phyloP scores from a whole-genome alignment of 2,797 vertebrate genomes.

The Tachyglossus aculeatus region DNA sequence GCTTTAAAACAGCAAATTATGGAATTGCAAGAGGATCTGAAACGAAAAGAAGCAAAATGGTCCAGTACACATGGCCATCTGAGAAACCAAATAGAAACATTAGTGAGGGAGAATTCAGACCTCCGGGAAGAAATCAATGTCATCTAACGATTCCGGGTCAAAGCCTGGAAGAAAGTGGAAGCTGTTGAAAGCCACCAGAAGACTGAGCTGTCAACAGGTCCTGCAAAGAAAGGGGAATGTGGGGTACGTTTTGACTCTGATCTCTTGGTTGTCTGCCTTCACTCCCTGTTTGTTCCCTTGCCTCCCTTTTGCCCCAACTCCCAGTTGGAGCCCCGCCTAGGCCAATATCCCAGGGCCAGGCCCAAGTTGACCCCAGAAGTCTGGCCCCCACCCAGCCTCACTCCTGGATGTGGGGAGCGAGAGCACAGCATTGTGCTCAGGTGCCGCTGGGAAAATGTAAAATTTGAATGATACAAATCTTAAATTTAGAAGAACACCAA shows the following conservation, averaged over 20 bases:
- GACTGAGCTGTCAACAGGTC: conserved; percentile 34
- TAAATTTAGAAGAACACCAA: too few relatives aligned
- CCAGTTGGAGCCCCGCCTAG: too few relatives aligned
- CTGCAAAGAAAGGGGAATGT: conserved; percentile 59
- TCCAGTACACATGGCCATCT: conserved; percentile 82
- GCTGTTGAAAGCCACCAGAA: conserved; percentile 63
- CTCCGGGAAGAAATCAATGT: conserved; percentile 85
- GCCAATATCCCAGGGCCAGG: too few relatives aligned
- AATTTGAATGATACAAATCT: too few relatives aligned
- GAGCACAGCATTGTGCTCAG: too few relatives aligned
- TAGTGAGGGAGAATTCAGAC: conserved; percentile 83
- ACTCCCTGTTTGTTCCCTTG: too few relatives aligned
- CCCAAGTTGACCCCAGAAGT: too few relatives aligned
- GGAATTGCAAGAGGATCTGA: conserved; percentile 89
- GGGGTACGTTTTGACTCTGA: conserved; percentile 72
- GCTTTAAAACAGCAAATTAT: conserved; percentile 87
- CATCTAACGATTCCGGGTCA: conserved; percentile 89
- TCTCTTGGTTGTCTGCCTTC: too few relatives aligned
- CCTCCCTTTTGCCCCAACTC: too few relatives aligned
- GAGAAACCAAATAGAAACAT: conserved; percentile 85
- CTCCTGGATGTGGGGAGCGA: too few relatives aligned
- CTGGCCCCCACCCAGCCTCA: too few relatives aligned
- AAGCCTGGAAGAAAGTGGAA: conserved; percentile 83
- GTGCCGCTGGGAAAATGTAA: too few relatives aligned
- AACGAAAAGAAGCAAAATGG: conserved; percentile 89